phyloP scores from a whole-genome alignment of 2,797 vertebrate genomes.

The Nyctalus aviator region DNA sequence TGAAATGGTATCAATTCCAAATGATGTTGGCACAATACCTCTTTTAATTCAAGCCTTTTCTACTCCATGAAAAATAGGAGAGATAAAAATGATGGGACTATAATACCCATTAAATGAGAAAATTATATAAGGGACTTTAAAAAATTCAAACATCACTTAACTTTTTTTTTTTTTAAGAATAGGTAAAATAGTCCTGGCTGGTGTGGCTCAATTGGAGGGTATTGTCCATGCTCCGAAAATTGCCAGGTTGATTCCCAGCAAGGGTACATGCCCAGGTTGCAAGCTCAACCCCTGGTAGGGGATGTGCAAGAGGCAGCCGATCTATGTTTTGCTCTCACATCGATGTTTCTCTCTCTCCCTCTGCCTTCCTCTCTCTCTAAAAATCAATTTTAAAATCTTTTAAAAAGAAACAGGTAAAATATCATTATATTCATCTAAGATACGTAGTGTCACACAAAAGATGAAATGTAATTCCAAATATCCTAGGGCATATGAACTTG shows the following conservation, averaged over 20 bases:
- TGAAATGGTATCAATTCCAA: not conserved
- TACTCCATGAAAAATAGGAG: not conserved
- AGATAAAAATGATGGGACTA: not conserved
- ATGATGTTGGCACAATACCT: not conserved
- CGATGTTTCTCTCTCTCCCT: not conserved
- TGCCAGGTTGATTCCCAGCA: not conserved
- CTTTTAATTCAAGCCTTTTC: not conserved
- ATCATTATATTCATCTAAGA: not conserved
- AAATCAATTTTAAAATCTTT: not conserved
- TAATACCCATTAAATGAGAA: constrained; percentile 1
- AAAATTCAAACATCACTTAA: constrained; percentile 20
- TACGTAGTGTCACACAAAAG: not conserved
- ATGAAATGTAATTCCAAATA: constrained; percentile 27
- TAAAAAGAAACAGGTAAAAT: constrained; percentile 41
- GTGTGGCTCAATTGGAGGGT: not conserved
- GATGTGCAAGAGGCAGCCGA: not conserved
- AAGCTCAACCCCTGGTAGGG: not conserved
- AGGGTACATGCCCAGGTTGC: not conserved
- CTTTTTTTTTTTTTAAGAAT: not conserved
- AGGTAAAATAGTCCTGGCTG: not conserved
- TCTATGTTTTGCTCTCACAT: not conserved
- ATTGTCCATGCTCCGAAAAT: not conserved
- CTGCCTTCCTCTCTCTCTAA: not conserved
- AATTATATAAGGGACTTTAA: not conserved
- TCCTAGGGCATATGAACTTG: not conserved